Percentiles rank a stretch among this genome's conserved stretches.
Evolutionary conservation across 2,113 vertebrate species (phyloP).

Genomic region (Sclerurus mexicanus): DNA sequence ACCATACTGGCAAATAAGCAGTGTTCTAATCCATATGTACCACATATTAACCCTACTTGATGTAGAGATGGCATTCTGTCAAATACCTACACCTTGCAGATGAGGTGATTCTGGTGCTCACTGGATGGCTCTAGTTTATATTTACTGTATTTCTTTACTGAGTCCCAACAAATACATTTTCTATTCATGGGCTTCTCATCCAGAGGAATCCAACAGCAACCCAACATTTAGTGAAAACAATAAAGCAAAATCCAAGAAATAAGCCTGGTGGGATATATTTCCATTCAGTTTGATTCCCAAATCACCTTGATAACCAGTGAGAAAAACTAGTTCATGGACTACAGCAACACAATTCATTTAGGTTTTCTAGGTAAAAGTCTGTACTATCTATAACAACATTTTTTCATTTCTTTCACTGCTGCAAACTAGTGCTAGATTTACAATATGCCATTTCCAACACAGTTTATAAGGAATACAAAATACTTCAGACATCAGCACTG

Average conservation of each 20-base stretch:
- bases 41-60: background rate
- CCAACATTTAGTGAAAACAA: background rate
- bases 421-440: background rate
- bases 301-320: background rate
- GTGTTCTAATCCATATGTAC: background rate
- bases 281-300: background rate
- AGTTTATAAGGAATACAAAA: background rate
- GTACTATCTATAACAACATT: background rate
- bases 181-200: background rate
- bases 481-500: background rate
- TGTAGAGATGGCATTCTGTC: background rate
- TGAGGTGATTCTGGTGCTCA: background rate
- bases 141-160: background rate
- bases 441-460: background rate
- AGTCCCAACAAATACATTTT: background rate
- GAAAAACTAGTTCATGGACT: background rate
- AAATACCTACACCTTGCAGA: background rate
- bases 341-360: conserved; percentile 8
- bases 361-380: background rate
- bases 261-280: background rate
- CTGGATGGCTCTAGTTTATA: background rate
- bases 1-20: background rate
- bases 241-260: background rate
- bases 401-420: background rate
- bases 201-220: background rate